A percentile compares a stretch with the other conserved stretches of the same genome.
phyloP scores from a whole-genome alignment of 92 coral and sea anemone genomes.

The Meandrina meandrites region DNA sequence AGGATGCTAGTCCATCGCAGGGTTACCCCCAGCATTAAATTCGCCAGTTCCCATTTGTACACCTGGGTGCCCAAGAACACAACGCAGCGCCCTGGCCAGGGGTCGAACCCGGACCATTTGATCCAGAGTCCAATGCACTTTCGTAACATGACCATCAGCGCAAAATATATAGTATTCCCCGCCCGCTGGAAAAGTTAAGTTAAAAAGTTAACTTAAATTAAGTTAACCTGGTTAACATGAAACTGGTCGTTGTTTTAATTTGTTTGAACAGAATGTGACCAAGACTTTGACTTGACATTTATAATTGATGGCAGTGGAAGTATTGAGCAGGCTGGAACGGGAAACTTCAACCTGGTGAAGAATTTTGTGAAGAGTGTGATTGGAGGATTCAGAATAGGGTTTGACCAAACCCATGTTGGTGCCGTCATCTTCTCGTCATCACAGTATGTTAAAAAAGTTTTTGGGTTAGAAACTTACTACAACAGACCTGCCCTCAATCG shows the following conservation, averaged over 20 bases:
- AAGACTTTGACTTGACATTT: conserved; percentile 65
- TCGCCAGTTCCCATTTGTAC: too few relatives aligned
- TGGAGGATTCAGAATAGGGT: conserved; percentile 53
- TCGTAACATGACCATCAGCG: too few relatives aligned
- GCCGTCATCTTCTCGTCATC: conserved; percentile 54
- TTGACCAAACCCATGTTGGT: conserved; percentile 68
- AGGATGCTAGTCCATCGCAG: too few relatives aligned
- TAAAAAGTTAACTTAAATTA: too few relatives aligned
- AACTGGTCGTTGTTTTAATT: background rate
- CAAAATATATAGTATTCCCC: too few relatives aligned
- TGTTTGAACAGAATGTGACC: conserved; percentile 14
- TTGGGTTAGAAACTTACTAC: conserved; percentile 34
- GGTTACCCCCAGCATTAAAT: too few relatives aligned
- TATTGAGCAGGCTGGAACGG: conserved; percentile 54
- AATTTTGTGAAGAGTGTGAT: conserved; percentile 59
- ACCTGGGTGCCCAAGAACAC: too few relatives aligned
- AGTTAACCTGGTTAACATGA: background rate
- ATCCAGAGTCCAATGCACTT: too few relatives aligned
- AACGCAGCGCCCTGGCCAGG: too few relatives aligned
- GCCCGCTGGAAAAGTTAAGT: too few relatives aligned
- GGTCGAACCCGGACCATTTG: too few relatives aligned
- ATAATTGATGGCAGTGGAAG: conserved; percentile 84
- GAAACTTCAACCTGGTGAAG: conserved; percentile 65
- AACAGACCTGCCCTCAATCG: background rate
- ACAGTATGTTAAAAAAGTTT: background rate